Percentiles rank a stretch among this genome's conserved stretches.
phyloP scores from a whole-genome alignment of 2,888 invertebrate species.

The Protodeltote pygarga region DNA sequence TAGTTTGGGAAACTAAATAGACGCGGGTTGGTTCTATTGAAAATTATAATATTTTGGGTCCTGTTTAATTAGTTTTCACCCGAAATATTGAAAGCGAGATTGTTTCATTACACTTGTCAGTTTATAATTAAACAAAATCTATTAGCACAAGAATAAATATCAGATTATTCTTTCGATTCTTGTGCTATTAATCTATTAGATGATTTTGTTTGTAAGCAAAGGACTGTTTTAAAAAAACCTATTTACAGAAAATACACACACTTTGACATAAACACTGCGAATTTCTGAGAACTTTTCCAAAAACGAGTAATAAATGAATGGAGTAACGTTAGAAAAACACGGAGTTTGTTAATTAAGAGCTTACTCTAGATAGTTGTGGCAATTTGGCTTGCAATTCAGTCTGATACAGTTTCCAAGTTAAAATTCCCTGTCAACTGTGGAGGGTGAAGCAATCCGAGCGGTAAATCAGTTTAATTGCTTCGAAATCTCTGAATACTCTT shows the following conservation, averaged over 20 bases:
- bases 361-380: constrained; percentile 38
- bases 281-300: neutral
- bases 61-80: too few species aligned
- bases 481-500: constrained; percentile 58
- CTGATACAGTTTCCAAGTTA: constrained; percentile 63
- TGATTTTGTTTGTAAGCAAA: neutral
- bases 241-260: neutral
- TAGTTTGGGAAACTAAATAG: constrained; percentile 14
- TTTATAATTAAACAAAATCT: too few species aligned
- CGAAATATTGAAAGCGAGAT: too few species aligned
- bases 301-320: constrained; percentile 1
- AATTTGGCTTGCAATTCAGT: constrained; percentile 51
- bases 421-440: constrained; percentile 59
- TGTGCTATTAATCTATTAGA: too few species aligned
- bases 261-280: neutral
- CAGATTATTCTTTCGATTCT: too few species aligned
- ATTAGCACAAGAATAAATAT: too few species aligned
- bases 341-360: constrained; percentile 34
- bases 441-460: constrained; percentile 59
- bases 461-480: constrained; percentile 75
- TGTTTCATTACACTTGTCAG: too few species aligned
- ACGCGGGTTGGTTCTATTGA: too few species aligned
- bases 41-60: too few species aligned
- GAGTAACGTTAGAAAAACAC: constrained; percentile 17
- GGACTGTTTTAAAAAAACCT: too few species aligned